phyloP scores from a whole-genome alignment of 1,140 invertebrate species.

The Hydropsyche tenuis region DNA sequence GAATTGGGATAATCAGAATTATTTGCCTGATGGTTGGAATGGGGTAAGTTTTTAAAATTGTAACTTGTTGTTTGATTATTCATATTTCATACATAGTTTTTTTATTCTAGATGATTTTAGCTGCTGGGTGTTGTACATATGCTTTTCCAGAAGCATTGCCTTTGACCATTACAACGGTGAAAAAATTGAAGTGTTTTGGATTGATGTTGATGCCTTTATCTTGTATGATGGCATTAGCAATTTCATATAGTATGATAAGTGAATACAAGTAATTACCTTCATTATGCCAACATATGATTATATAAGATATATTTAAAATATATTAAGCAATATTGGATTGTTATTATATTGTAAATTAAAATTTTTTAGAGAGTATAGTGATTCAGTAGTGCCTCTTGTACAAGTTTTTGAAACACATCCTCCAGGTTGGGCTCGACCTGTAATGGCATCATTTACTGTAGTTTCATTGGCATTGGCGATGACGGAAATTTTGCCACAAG shows the following conservation, averaged over 20 bases:
- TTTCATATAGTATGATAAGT: slow-evolving; percentile 56
- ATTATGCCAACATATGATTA: neutral
- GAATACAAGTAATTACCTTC: slow-evolving; percentile 53
- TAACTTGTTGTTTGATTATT: neutral
- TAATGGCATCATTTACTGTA: slow-evolving; percentile 67
- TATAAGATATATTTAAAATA: neutral
- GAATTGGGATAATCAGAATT: slow-evolving; percentile 52
- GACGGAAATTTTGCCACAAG: slow-evolving; percentile 67
- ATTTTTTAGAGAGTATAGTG: slow-evolving; percentile 45
- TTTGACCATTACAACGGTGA: slow-evolving; percentile 47
- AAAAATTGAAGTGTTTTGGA: slow-evolving; percentile 48
- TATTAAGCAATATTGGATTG: neutral
- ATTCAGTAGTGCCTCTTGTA: slow-evolving; percentile 67
- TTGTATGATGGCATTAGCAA: slow-evolving; percentile 53
- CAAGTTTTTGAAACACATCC: slow-evolving; percentile 67
- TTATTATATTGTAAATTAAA: neutral
- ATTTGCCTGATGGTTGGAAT: slow-evolving; percentile 45
- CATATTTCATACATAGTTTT: neutral
- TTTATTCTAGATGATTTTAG: slow-evolving; percentile 51
- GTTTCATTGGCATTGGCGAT: slow-evolving; percentile 66
- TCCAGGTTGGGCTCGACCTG: slow-evolving; percentile 67
- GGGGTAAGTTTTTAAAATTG: slow-evolving; percentile 45
- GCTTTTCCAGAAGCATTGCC: slow-evolving; percentile 52
- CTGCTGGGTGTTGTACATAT: slow-evolving; percentile 55
- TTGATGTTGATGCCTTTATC: slow-evolving; percentile 53